A percentile compares a stretch with the other conserved stretches of the same genome.
Evolutionary conservation across 2,888 invertebrate genomes (phyloP).

Genomic region (Archips xylosteana): DNA sequence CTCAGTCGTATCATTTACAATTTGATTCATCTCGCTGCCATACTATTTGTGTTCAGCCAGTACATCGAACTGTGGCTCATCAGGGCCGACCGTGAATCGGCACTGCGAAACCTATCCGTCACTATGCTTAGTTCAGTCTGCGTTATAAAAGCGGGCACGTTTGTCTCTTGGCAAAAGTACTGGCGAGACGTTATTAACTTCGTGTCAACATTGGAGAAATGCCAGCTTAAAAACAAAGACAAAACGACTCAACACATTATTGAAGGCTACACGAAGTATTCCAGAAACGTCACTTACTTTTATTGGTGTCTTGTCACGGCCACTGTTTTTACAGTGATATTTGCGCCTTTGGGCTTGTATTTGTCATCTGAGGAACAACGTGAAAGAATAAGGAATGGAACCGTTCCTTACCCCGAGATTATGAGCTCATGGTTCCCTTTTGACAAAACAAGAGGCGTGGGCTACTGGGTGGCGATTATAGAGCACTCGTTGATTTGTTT

Average conservation of each 20-base stretch:
- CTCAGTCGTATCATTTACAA: constrained; percentile 53
- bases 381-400: constrained; percentile 56
- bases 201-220: constrained; percentile 61
- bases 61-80: constrained; percentile 71
- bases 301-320: constrained; percentile 67
- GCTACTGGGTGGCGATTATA: constrained; percentile 62
- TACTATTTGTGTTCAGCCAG: constrained; percentile 67
- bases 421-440: constrained; percentile 76
- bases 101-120: constrained; percentile 68
- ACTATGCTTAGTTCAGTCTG: constrained; percentile 73
- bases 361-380: constrained; percentile 55
- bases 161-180: constrained; percentile 63
- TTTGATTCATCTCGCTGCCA: constrained; percentile 57
- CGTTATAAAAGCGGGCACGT: constrained; percentile 66
- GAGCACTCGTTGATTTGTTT: constrained; percentile 64
- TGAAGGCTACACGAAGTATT: constrained; percentile 65
- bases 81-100: constrained; percentile 60
- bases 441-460: constrained; percentile 62
- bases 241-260: constrained; percentile 52
- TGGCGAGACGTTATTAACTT: constrained; percentile 65
- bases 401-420: constrained; percentile 68
- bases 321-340: constrained; percentile 65
- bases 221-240: constrained; percentile 58
- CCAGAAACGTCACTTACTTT: constrained; percentile 65
- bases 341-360: constrained; percentile 64